Base-by-base conservation (phyloP, 2,113 vertebrate genomes). In the Cynopterus brachyotis region DNA sequence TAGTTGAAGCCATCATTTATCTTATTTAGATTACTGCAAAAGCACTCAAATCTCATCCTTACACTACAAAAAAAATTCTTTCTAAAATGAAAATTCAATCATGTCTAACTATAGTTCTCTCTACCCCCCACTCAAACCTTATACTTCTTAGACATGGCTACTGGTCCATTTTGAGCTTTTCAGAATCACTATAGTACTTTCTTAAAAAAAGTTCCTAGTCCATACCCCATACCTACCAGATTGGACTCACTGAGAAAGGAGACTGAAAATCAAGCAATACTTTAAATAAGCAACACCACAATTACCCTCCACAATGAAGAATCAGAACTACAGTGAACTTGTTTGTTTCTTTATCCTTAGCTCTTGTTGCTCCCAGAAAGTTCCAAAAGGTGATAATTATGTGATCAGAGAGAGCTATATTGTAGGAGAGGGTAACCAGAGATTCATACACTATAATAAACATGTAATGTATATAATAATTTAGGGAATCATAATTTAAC, bases 231-330 rank as follows among this genome's bases (percentile, higher is more conserved):
- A 85, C 40, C 5, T 79, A 94, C 40, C 89, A 66, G 17, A 88
- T 7, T 89, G 24, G n/a, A 81, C 35, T 69, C 42, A 59, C 26
- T 95, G 60, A 76, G 17, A 6, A 76, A 96, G 16, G 16, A 28
- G 60, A 15, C 53, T 60, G 70, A 94, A 84, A 59, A 83, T 55
- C 50, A 70, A 94, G 53, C 10, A 82, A 4, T 81, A 60, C 28
- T 73, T 91, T 94, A 28, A 95, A 78, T 88, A 79, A 67, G 55
- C 8, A 88, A 35, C 7, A 60, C 30, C 24, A 82, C 9, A 86
- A 50, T 93, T 76, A 32, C 73, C 93, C 75, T 60, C 57, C 67
- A 95, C 69, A 91, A 35, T 62, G 42, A 85, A 93, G 69, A 95
- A 87, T 95, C 22, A 88, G 55, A 66, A 78, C 30, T 30, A 86